Evolutionary conservation across 2,888 invertebrate species (phyloP), one percentile per base, ranked within the genome.

Genomic region (Eurois occulta): DNA sequence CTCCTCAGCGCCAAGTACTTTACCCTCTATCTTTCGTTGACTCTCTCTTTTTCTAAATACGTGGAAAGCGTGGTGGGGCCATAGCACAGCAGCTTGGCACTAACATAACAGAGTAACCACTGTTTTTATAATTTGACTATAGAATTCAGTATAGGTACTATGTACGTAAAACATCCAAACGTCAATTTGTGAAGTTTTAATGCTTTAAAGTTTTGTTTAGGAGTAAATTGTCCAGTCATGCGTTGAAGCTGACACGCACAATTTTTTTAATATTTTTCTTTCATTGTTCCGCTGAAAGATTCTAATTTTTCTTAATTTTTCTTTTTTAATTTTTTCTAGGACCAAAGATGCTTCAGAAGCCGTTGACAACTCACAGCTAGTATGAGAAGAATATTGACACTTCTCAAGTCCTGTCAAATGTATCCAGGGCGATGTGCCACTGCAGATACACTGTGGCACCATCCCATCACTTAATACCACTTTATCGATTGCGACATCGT

Each of bases 401-500:
- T 32, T 60, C 58, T 21, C n/a, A 21, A 28, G 41, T 58, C 10
- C 52, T 32, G 13, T 24, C 16, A 70, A 52, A 41, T 43, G 4
- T 41, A 46, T 21, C n/a, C n/a, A n/a, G 43, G 11, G 6, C 13
- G n/a, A 46, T 72, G 35, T 67, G 21, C 38, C 28, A 18, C 18
- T 41, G 43, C 16, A 16, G 55, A 41, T 81, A 65, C 48, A 10
- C 78, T 81, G 65, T 75, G 75, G 66, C 46, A 74, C 48, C 58
- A 71, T 41, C 60, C 72, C 74, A 85, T 84, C 80, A 85, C 67
- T 76, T 73, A 55, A 79, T 73, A 72, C 75, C 58, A 60, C 35
- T 43, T 16, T 48, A 80, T 87, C 64, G 86, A 83, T 83, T 86
- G 72, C 43, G 55, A 65, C 46, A 24, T 24, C n/a, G 70, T 65